phyloP scores from a whole-genome alignment of 2,113 vertebrate genomes.

The Leptobrachium ailaonicum region DNA sequence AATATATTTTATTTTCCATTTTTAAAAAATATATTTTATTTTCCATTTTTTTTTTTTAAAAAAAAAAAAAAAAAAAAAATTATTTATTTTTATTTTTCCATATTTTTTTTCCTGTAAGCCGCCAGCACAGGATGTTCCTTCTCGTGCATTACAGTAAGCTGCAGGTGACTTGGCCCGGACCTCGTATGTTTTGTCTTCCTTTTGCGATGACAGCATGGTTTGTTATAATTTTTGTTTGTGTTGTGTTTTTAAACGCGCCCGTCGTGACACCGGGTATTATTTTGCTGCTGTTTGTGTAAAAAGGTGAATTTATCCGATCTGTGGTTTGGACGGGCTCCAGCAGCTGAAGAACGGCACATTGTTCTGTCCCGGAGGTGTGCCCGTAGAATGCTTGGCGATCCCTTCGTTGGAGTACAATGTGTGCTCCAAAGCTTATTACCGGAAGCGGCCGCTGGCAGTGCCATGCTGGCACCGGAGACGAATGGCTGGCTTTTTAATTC shows the following conservation, averaged over 20 bases:
- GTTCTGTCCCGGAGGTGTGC: constrained; percentile 1
- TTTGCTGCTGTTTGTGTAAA: background rate
- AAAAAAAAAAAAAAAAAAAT: no score
- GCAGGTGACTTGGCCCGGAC: background rate
- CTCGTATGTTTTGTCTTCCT: background rate
- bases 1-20: no score
- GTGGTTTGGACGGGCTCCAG: background rate
- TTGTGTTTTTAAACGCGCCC: background rate
- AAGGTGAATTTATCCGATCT: background rate
- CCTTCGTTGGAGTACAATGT: background rate
- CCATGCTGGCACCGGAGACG: no score
- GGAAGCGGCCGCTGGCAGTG: background rate
- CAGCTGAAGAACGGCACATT: background rate
- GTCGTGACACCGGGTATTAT: background rate
- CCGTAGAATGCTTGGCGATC: no score
- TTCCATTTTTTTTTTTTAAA: no score
- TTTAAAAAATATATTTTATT: no score
- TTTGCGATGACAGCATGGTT: no score
- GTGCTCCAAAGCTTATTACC: background rate
- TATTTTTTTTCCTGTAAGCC: no score
- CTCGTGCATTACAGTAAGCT: no score
- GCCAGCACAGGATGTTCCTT: no score
- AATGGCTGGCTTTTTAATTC: no score
- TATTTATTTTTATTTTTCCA: no score
- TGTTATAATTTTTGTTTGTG: background rate